Evolutionary conservation across 2,888 invertebrate genomes (phyloP).

Genomic region (Dolomedes plantarius): DNA sequence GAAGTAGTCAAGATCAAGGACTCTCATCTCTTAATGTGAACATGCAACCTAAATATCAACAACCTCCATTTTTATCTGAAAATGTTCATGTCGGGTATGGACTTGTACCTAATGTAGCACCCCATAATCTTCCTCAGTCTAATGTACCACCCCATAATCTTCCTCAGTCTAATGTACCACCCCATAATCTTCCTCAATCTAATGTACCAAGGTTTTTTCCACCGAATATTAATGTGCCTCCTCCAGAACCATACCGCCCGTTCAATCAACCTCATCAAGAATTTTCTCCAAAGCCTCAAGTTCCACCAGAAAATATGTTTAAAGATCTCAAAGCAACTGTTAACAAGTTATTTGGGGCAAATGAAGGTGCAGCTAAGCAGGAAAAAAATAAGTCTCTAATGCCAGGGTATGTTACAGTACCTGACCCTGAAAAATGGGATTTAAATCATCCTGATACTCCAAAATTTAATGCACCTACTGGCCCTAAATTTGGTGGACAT

Average conservation of each 20-base stretch:
- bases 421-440: slow-evolving; percentile 14
- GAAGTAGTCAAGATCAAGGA: not conserved
- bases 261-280: not conserved
- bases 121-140: not conserved
- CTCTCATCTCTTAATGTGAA: not conserved
- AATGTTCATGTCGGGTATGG: not conserved
- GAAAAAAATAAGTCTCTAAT: not conserved
- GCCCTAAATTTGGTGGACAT: too few species aligned
- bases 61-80: not conserved
- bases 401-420: not conserved
- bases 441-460: not conserved
- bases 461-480: not conserved
- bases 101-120: not conserved
- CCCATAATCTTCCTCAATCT: not conserved
- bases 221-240: not conserved
- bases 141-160: not conserved
- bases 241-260: not conserved
- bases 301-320: slow-evolving; percentile 31
- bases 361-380: not conserved
- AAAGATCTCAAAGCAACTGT: slow-evolving; percentile 51
- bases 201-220: not conserved
- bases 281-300: not conserved
- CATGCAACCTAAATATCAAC: not conserved
- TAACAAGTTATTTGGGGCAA: slow-evolving; percentile 57
- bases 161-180: not conserved